Evolutionary conservation across 1,140 invertebrate genomes (phyloP).

Genomic region (Aphaenogaster rudis): DNA sequence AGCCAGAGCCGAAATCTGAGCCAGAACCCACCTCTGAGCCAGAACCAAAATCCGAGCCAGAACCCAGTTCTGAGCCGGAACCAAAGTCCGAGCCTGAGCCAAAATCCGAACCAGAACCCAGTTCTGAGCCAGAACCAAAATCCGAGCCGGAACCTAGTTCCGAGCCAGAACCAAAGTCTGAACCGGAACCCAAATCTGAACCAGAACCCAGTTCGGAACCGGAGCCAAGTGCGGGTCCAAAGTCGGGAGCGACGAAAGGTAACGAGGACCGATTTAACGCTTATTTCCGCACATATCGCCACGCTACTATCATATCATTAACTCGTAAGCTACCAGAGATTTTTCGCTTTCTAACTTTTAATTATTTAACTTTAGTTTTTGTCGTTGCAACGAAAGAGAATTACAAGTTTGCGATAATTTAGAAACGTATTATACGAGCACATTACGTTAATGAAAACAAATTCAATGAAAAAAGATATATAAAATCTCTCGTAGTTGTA

Average conservation of each 20-base stretch:
- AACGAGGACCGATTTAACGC: conserved; percentile 67
- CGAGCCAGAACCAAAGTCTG: conserved; percentile 79
- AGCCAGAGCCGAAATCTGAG: conserved; percentile 85
- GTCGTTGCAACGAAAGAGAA: neutral
- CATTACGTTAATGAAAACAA: neutral
- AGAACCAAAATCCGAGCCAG: conserved; percentile 81
- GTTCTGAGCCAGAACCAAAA: conserved; percentile 83
- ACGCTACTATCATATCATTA: conserved; percentile 61
- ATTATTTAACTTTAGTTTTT: neutral
- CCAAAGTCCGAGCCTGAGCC: conserved; percentile 86
- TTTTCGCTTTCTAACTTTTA: conserved; percentile 22
- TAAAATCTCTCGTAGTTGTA: conserved; percentile 54
- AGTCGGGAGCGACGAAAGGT: conserved; percentile 81
- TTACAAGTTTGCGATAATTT: neutral
- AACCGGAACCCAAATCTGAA: conserved; percentile 81
- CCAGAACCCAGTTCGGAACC: conserved; percentile 84
- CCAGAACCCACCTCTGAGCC: conserved; percentile 83
- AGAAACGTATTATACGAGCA: neutral
- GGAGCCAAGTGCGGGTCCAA: conserved; percentile 81
- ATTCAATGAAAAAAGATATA: conserved; percentile 10
- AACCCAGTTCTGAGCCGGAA: conserved; percentile 81
- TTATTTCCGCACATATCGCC: conserved; percentile 59
- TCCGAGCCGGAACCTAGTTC: conserved; percentile 80
- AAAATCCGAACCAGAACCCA: conserved; percentile 80
- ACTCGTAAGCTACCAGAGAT: conserved; percentile 50